Evolutionary conservation across 2,113 vertebrate genomes (phyloP).

Genomic region (Theropithecus gelada): DNA sequence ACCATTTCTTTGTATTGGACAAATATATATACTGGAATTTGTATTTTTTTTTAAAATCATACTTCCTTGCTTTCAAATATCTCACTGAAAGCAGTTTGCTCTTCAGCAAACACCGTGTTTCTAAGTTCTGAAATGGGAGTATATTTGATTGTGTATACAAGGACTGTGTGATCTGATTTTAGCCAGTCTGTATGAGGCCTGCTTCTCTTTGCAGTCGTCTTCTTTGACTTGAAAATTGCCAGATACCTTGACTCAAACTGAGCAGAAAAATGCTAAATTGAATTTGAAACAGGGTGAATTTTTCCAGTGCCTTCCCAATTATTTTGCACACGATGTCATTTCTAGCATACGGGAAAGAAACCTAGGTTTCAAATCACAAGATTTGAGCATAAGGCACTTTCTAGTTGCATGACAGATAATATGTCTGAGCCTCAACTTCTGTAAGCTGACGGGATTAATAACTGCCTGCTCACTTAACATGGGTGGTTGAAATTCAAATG

Average conservation of each 20-base stretch:
- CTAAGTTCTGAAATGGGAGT: not conserved
- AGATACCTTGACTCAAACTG: constrained; percentile 3
- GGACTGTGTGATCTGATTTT: not conserved
- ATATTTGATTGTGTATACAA: not conserved
- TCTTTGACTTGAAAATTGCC: not conserved
- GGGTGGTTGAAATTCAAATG: not conserved
- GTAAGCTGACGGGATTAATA: not conserved
- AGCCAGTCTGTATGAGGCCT: not conserved
- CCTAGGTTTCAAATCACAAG: not conserved
- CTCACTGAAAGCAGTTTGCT: not conserved
- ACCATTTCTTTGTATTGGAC: constrained; percentile 16
- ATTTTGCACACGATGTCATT: not conserved
- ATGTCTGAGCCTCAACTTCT: not conserved
- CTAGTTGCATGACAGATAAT: not conserved
- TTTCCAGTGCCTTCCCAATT: not conserved
- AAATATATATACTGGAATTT: not conserved
- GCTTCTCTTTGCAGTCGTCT: not conserved
- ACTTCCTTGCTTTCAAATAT: not conserved
- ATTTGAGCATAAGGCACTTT: not conserved
- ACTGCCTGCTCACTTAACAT: not conserved
- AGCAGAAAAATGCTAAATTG: not conserved
- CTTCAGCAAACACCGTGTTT: not conserved
- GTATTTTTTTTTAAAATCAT: not conserved
- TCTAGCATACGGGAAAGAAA: not conserved
- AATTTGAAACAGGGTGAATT: constrained; percentile 9